Conservation (phyloP, 2,113 vertebrate genomes). For the Coptodon bakossiorum region DNA sequence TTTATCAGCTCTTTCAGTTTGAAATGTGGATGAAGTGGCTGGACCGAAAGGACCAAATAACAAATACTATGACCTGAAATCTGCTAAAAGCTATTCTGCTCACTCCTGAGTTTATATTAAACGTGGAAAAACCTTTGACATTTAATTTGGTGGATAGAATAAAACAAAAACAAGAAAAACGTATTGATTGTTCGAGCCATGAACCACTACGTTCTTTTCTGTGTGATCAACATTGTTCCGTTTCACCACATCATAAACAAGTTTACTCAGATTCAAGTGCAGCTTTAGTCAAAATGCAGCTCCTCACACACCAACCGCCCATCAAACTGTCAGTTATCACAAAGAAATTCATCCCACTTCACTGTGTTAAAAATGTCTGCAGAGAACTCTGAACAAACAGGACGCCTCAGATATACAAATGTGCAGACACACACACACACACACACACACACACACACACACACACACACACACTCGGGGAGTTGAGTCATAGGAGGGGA, state of each 20-base stretch:
- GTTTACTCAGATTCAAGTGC: not conserved
- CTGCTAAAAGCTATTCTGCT: not conserved
- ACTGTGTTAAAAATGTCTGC: not conserved
- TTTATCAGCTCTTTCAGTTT: not conserved
- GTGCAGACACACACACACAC: not conserved
- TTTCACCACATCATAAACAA: not conserved
- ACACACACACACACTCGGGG: not conserved
- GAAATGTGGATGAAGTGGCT: not conserved
- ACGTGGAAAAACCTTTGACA: not conserved
- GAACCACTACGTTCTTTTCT: not conserved
- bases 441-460: not conserved
- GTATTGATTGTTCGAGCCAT: not conserved
- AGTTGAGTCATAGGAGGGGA: constrained; percentile 35
- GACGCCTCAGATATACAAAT: constrained; percentile 8
- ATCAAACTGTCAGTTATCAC: constrained; percentile 37
- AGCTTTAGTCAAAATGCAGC: not conserved
- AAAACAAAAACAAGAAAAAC: not conserved
- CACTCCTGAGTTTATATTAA: not conserved
- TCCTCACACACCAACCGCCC: not conserved
- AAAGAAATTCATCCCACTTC: constrained; percentile 20
- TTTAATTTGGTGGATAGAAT: not conserved
- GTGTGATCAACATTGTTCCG: not conserved
- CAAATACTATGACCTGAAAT: not conserved
- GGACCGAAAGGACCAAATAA: not conserved
- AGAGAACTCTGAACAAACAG: constrained; percentile 10